Evolutionary conservation across 2,797 vertebrate species (phyloP).

Genomic region (Acrocephalus scirpaceus): DNA sequence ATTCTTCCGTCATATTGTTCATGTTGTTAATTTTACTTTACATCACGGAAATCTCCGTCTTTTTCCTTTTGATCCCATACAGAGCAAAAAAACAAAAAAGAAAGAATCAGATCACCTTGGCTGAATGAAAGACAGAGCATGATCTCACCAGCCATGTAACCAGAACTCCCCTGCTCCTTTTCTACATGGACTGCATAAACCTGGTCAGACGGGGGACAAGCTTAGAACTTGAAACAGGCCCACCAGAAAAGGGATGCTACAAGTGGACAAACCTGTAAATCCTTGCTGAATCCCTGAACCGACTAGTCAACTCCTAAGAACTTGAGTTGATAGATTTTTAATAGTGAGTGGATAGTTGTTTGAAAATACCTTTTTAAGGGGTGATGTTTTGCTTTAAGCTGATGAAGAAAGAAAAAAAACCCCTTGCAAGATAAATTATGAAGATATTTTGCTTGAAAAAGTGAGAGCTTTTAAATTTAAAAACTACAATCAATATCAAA

Average conservation of each 20-base stretch:
- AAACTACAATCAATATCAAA: conserved; percentile 30
- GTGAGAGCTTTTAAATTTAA: conserved; percentile 15
- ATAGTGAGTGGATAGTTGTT: not conserved
- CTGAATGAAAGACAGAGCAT: not conserved
- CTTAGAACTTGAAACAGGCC: not conserved
- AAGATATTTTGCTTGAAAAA: conserved; percentile 2
- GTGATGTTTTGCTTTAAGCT: not conserved
- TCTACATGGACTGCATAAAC: not conserved
- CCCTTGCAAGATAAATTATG: not conserved
- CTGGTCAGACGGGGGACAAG: not conserved
- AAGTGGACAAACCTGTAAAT: not conserved
- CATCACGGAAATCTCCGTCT: not conserved
- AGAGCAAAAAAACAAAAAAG: not conserved
- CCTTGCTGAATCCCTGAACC: not conserved
- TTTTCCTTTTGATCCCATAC: not conserved
- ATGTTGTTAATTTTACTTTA: not conserved
- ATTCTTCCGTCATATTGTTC: not conserved
- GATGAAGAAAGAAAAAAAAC: not conserved
- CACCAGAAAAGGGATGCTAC: not conserved
- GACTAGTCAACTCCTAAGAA: not conserved
- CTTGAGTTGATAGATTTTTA: not conserved
- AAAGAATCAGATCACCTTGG: not conserved
- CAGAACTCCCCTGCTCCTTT: not conserved
- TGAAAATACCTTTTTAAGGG: not conserved
- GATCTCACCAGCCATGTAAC: not conserved